Base-by-base conservation (phyloP, 1,140 invertebrate genomes). In the Muscidifurax raptorellus region DNA sequence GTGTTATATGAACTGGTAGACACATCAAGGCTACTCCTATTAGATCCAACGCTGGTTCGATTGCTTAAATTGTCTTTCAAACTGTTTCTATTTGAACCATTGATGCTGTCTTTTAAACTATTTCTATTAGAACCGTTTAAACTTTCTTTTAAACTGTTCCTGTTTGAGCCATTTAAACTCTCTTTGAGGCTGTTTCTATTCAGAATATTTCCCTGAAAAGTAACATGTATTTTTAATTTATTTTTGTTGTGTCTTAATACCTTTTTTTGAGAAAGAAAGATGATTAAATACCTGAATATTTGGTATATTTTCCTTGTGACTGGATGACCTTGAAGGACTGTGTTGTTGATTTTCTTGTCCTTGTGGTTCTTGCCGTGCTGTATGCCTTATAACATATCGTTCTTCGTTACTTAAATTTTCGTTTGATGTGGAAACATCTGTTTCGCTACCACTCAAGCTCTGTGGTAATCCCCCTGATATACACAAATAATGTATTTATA, bases 401-500 rank as follows among this genome's bases (percentile, higher is more conserved):
- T 98, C 96, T 92, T 97, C 97, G 90, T 96, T 95, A 52, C 97
- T 97, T 84, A 98, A 93, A 92, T 98, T 98, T 92, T 98, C 97
- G 86, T 96, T 97, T 10, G 97, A 98, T 44, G 97, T 97, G 52
- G 97, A 98, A 74, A 98, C 95, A 94, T 98, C 97, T 30, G 97
- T 98, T 92, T 98, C 97, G 93, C 97, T 98, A 28, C 97, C 97
- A 90, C 96, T 97, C 86, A 96, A 93, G 90, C 96, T 96, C 92
- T 96, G 95, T 69, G 95, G 95, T 90, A 96, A 95, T 86, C 94
- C 94, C 90, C 91, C 94, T 91, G 87, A 64, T 66, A 30, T 25
- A 76, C 27, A 13, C 22, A 82, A 88, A 81, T 87, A 88, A 87
- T 83, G 44, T 86, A 81, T 87, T 87, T 32, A 80, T 85, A 86